These are phyloP conservation scores for Spodoptera litura DNA, from an alignment of 1,140 invertebrate species.

Conservation along the genomic window DNA sequence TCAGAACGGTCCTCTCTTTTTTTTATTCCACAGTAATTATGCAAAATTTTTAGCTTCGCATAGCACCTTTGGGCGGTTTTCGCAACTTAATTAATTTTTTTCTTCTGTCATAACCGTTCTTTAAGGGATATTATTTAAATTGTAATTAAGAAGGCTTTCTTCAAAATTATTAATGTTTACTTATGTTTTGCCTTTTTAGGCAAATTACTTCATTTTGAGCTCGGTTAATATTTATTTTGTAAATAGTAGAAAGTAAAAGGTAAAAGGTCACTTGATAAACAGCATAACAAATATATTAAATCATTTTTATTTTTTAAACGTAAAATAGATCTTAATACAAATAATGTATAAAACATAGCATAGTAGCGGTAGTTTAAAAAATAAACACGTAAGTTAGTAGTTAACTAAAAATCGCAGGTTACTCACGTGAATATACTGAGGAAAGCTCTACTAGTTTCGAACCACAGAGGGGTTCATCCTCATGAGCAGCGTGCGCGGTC, in stretches of 20 bases:
- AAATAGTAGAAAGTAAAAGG: background rate
- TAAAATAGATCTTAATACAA: too few species aligned
- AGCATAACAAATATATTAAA: too few species aligned
- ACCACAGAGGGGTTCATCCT: too few species aligned
- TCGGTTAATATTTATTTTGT: background rate
- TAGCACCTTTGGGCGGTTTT: slow-evolving; percentile 20
- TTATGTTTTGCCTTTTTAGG: slow-evolving; percentile 10
- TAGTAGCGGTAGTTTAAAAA: too few species aligned
- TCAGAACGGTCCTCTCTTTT: background rate
- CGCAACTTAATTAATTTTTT: slow-evolving; percentile 38
- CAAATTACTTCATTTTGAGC: background rate
- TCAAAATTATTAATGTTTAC: slow-evolving; percentile 9
- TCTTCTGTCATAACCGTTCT: slow-evolving; percentile 13
- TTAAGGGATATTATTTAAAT: slow-evolving; percentile 26
- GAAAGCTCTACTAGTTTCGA: too few species aligned
- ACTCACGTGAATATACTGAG: too few species aligned
- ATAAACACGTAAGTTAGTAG: too few species aligned
- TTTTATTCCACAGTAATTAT: slow-evolving; percentile 25
- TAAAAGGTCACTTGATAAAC: background rate
- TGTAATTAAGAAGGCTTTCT: slow-evolving; percentile 21
- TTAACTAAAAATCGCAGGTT: too few species aligned
- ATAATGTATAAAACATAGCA: too few species aligned
- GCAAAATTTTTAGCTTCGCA: slow-evolving; percentile 33
- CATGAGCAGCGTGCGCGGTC: too few species aligned
- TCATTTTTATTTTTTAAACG: too few species aligned